Evolutionary conservation across 2,797 vertebrate species (phyloP).

Genomic region (Caiman crocodilus): DNA sequence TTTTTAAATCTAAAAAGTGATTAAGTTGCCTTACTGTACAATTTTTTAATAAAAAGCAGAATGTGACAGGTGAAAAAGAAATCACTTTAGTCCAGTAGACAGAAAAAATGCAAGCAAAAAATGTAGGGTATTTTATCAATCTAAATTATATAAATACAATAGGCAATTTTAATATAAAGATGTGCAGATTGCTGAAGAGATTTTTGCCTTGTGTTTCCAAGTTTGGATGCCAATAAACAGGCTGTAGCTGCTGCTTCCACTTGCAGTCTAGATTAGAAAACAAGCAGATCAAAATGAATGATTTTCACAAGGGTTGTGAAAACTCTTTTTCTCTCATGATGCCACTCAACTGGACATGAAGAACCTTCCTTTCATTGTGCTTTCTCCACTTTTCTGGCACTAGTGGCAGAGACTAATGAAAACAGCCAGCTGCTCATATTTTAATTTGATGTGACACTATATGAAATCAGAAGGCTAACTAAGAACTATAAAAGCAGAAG

Average conservation of each 20-base stretch:
- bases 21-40: neutral
- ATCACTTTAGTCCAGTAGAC: neutral
- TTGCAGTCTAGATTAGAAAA: neutral
- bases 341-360: neutral
- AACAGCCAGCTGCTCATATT: constrained; percentile 68
- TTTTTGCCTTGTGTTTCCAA: neutral
- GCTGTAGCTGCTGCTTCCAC: neutral
- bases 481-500: constrained; percentile 15
- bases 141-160: neutral
- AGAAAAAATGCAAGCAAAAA: neutral
- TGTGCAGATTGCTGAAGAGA: neutral
- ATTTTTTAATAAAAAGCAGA: neutral
- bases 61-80: neutral
- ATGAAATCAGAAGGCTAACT: constrained; percentile 45
- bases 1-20: no score
- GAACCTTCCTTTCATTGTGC: constrained; percentile 69
- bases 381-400: constrained; percentile 42
- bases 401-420: constrained; percentile 32
- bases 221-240: neutral
- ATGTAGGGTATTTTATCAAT: neutral
- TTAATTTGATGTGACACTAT: constrained; percentile 52
- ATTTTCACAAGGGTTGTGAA: constrained; percentile 18
- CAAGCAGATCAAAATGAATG: neutral
- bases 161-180: neutral
- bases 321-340: constrained; percentile 23